Conservation (phyloP, 1,140 invertebrate genomes). For the Pissodes strobi region DNA sequence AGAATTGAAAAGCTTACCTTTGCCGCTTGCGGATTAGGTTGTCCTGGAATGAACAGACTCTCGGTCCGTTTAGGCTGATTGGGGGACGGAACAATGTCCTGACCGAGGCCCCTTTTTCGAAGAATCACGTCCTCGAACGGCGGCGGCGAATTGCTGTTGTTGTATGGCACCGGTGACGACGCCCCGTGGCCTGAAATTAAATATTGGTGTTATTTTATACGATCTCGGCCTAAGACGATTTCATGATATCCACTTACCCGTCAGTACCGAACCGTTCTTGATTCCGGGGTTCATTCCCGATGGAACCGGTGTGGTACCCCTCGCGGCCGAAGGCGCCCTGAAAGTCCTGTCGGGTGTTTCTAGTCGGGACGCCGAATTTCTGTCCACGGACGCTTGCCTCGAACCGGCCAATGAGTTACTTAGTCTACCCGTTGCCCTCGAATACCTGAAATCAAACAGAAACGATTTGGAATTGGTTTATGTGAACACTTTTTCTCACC, state of each 20-base stretch:
- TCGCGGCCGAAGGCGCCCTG: slow-evolving; percentile 47
- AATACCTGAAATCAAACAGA: slow-evolving; percentile 60
- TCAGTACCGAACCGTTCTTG: slow-evolving; percentile 58
- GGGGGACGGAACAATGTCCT: slow-evolving; percentile 83
- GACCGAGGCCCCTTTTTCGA: slow-evolving; percentile 77
- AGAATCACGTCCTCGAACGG: slow-evolving; percentile 81
- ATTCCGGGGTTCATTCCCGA: slow-evolving; percentile 48
- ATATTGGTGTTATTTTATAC: too few relatives aligned
- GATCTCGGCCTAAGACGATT: too few relatives aligned
- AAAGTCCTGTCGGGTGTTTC: slow-evolving; percentile 58
- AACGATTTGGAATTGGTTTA: too few relatives aligned
- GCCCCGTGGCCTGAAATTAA: too few relatives aligned
- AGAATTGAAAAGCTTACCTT: too few relatives aligned
- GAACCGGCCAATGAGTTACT: slow-evolving; percentile 60
- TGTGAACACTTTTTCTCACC: too few relatives aligned
- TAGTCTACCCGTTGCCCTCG: slow-evolving; percentile 63
- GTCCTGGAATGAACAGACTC: slow-evolving; percentile 70
- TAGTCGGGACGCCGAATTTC: slow-evolving; percentile 55
- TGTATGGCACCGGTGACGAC: slow-evolving; percentile 37
- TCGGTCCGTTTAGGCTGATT: slow-evolving; percentile 87
- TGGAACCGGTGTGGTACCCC: slow-evolving; percentile 56
- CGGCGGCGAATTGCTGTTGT: slow-evolving; percentile 46
- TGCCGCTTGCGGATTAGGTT: slow-evolving; percentile 37
- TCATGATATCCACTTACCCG: too few relatives aligned
- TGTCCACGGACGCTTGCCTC: slow-evolving; percentile 77